Evolutionary conservation across 2,797 vertebrate genomes (phyloP).

Genomic region (Gadopsis marmoratus): DNA sequence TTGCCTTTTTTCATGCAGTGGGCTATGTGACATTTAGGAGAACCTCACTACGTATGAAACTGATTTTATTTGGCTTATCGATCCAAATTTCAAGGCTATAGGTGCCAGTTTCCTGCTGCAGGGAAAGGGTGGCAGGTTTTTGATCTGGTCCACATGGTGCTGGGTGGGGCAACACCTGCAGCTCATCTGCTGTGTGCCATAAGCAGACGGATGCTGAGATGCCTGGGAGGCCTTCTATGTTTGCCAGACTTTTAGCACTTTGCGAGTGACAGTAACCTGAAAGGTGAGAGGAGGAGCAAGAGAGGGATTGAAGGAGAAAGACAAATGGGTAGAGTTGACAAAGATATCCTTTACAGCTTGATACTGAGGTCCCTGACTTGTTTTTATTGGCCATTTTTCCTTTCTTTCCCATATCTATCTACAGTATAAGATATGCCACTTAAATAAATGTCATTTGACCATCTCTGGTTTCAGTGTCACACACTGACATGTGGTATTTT

Average conservation of each 20-base stretch:
- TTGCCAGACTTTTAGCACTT: conserved; percentile 57
- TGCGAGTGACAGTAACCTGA: conserved; percentile 63
- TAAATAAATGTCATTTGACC: conserved; percentile 75
- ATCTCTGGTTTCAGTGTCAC: conserved; percentile 62
- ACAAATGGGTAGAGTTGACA: conserved; percentile 69
- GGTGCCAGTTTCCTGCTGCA: conserved; percentile 52
- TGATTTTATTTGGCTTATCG: conserved; percentile 71
- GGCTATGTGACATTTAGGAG: conserved; percentile 78
- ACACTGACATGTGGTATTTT: conserved; percentile 74
- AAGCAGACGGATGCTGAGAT: conserved; percentile 45
- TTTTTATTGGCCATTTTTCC: conserved; percentile 75
- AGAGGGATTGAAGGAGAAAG: conserved; percentile 37
- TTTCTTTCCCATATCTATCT: conserved; percentile 51
- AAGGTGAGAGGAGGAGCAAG: conserved; percentile 54
- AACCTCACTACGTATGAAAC: conserved; percentile 67
- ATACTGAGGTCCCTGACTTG: conserved; percentile 48
- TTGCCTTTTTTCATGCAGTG: conserved; percentile 74
- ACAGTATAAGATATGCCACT: conserved; percentile 57
- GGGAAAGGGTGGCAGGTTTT: conserved; percentile 53
- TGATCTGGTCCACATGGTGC: conserved; percentile 32
- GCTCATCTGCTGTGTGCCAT: conserved; percentile 59
- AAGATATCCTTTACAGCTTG: conserved; percentile 62
- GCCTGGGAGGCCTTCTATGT: conserved; percentile 27
- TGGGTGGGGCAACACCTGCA: conserved; percentile 29
- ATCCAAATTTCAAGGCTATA: conserved; percentile 40